Percentiles rank a stretch among this genome's conserved stretches.
phyloP scores from a whole-genome alignment of 2,888 invertebrate genomes.

The Lapara coniferarum region DNA sequence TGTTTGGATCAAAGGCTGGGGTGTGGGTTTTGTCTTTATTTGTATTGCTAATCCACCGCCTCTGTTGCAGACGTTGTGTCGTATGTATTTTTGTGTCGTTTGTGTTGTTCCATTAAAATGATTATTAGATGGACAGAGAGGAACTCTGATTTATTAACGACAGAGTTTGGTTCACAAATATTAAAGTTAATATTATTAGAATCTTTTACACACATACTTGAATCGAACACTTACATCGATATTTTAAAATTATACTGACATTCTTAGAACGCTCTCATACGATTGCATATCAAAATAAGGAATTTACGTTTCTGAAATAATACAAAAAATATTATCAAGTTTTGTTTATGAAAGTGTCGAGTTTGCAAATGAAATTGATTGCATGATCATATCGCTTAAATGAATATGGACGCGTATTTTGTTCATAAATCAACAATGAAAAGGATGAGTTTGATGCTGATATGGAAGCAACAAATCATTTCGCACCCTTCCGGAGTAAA shows the following conservation, averaged over 20 bases:
- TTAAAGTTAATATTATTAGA: too few relatives aligned
- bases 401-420: constrained; percentile 1
- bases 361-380: background rate
- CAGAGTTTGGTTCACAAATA: too few relatives aligned
- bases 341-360: too few relatives aligned
- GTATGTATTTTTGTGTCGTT: constrained; percentile 4
- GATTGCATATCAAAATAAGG: too few relatives aligned
- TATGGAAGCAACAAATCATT: constrained; percentile 54
- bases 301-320: too few relatives aligned
- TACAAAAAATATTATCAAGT: too few relatives aligned
- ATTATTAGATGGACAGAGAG: background rate
- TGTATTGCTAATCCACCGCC: constrained; percentile 32
- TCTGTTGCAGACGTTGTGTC: constrained; percentile 16
- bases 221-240: too few relatives aligned
- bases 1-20: constrained; percentile 41
- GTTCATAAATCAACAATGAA: constrained; percentile 44
- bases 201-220: too few relatives aligned
- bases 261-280: too few relatives aligned
- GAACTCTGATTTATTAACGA: too few relatives aligned
- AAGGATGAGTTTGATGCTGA: constrained; percentile 44
- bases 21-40: constrained; percentile 29
- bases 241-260: too few relatives aligned
- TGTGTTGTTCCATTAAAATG: background rate
- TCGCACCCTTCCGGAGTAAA: constrained; percentile 23
- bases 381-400: constrained; percentile 17